Conservation (phyloP, 1,140 invertebrate genomes). For the Araneus ventricosus region DNA sequence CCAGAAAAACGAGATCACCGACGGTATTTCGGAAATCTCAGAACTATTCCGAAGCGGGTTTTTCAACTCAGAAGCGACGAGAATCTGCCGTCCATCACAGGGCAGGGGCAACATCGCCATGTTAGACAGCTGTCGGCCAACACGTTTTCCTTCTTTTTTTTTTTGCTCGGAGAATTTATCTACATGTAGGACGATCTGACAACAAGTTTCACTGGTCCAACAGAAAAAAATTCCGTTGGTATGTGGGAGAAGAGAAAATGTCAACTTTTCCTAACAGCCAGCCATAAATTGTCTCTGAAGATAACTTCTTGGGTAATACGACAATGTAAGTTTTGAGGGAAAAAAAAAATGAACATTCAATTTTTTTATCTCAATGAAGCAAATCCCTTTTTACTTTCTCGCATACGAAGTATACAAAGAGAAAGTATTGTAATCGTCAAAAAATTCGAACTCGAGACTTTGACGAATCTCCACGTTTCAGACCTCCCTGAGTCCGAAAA, state of each 20-base stretch:
- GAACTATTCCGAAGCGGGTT: no score
- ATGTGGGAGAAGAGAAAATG: neutral
- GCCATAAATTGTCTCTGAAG: neutral
- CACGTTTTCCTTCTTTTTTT: neutral
- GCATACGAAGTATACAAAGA: no score
- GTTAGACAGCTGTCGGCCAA: slow-evolving; percentile 18
- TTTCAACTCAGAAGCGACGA: neutral
- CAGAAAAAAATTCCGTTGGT: neutral
- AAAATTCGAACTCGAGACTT: no score
- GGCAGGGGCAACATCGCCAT: neutral
- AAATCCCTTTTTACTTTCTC: no score
- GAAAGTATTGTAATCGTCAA: no score
- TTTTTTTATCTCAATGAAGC: no score
- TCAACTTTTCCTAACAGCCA: neutral
- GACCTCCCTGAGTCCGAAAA: no score
- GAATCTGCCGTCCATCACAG: neutral
- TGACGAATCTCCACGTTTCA: no score
- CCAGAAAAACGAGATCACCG: no score
- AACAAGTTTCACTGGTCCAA: neutral
- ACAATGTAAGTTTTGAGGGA: no score
- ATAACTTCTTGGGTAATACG: neutral
- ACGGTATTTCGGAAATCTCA: no score
- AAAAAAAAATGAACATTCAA: no score
- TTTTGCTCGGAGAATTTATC: neutral
- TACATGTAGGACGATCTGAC: neutral